A percentile compares a stretch with the other conserved stretches of the same genome.
Conservation (phyloP, 2,888 invertebrate species). For the Cantharis flavilabris region DNA sequence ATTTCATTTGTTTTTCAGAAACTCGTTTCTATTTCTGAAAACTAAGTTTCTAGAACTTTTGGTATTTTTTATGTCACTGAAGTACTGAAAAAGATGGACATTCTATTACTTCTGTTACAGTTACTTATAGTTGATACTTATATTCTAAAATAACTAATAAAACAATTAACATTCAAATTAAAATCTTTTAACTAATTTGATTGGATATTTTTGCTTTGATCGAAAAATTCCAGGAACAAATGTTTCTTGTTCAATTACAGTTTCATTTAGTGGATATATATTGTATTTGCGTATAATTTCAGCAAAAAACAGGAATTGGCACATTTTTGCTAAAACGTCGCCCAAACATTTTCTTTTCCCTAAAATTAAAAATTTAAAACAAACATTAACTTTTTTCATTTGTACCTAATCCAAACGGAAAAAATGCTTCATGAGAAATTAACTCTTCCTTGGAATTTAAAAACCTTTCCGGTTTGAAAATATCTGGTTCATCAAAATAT, state of each 20-base stretch:
- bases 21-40: no score
- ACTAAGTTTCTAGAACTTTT: no score
- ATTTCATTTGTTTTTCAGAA: no score
- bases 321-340: conserved; percentile 64
- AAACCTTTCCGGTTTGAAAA: conserved; percentile 69
- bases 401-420: conserved; percentile 54
- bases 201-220: conserved; percentile 61
- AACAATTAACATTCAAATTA: no score
- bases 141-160: no score
- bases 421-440: conserved; percentile 44
- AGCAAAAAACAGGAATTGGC: conserved; percentile 65
- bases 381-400: no score
- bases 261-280: conserved; percentile 54
- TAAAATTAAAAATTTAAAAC: no score
- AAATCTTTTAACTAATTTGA: conserved; percentile 13
- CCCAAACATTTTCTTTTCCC: conserved; percentile 70
- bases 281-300: conserved; percentile 63
- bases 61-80: no score
- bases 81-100: no score
- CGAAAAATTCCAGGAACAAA: conserved; percentile 61
- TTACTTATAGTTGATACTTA: no score
- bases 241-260: conserved; percentile 52
- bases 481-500: conserved; percentile 65
- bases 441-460: conserved; percentile 52
- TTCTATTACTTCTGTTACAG: no score